phyloP scores from a whole-genome alignment of 2,888 invertebrate genomes.

The Drosophila acutilabella region DNA sequence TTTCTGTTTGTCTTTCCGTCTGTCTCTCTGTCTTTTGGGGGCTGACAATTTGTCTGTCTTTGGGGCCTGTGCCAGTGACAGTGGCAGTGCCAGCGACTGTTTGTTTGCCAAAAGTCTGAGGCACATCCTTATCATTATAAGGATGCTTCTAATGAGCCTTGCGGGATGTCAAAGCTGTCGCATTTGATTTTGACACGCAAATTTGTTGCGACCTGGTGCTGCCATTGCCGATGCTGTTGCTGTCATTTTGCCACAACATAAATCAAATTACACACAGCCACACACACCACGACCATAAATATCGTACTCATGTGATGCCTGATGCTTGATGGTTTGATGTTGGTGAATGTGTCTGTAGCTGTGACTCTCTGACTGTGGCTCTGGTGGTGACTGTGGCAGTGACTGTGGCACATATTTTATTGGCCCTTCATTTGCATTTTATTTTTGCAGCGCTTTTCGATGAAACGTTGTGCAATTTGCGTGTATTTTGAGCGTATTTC shows the following conservation, averaged over 20 bases:
- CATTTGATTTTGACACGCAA: conserved; percentile 72
- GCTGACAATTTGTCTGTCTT: not conserved
- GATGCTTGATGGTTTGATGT: conserved; percentile 1
- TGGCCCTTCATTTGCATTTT: conserved; percentile 66
- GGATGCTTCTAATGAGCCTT: conserved; percentile 66
- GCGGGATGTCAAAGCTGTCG: conserved; percentile 68
- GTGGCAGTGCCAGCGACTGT: not conserved
- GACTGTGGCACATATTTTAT: conserved; percentile 58
- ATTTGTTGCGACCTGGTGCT: conserved; percentile 50
- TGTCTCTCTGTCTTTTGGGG: not conserved
- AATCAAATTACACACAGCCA: conserved; percentile 59
- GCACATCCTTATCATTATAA: conserved; percentile 24
- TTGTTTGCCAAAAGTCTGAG: conserved; percentile 7
- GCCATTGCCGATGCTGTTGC: conserved; percentile 49
- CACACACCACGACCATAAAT: conserved; percentile 30
- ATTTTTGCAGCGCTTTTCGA: conserved; percentile 29
- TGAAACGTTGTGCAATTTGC: conserved; percentile 40
- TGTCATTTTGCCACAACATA: conserved; percentile 66
- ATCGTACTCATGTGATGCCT: conserved; percentile 28
- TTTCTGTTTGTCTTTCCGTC: conserved; percentile 1
- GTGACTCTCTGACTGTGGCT: conserved; percentile 23
- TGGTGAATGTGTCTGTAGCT: conserved; percentile 2
- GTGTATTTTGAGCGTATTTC: conserved; percentile 39
- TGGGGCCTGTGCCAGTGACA: not conserved
- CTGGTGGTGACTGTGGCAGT: not conserved